Evolutionary conservation across 2,797 vertebrate species (phyloP).

Genomic region (Lepus oiostolus): DNA sequence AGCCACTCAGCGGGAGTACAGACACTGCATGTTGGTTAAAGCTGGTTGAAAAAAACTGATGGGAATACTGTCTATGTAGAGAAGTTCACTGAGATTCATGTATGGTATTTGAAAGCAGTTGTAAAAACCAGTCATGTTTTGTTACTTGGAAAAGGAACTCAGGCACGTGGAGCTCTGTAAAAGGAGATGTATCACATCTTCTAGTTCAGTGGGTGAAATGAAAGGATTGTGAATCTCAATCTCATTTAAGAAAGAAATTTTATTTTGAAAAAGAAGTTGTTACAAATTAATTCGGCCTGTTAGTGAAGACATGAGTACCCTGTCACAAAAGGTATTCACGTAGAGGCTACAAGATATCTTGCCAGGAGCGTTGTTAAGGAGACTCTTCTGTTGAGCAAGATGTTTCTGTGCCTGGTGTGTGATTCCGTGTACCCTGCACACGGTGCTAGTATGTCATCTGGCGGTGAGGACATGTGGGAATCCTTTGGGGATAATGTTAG

Average conservation of each 20-base stretch:
- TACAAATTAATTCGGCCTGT: neutral
- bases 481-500: neutral
- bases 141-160: neutral
- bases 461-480: neutral
- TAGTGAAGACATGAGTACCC: neutral
- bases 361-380: neutral
- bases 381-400: neutral
- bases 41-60: neutral
- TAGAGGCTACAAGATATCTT: neutral
- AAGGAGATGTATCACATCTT: neutral
- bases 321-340: neutral
- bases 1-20: neutral
- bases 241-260: conserved; percentile 40
- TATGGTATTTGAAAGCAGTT: neutral
- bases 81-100: neutral
- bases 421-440: neutral
- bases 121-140: neutral
- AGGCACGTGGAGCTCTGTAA: neutral
- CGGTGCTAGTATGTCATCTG: fast-evolving
- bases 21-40: neutral
- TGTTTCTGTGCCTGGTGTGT: fast-evolving
- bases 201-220: neutral
- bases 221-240: neutral
- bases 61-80: neutral
- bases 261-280: neutral